Conservation (phyloP, 2,888 invertebrate species). For the Diplolepis rosae region DNA sequence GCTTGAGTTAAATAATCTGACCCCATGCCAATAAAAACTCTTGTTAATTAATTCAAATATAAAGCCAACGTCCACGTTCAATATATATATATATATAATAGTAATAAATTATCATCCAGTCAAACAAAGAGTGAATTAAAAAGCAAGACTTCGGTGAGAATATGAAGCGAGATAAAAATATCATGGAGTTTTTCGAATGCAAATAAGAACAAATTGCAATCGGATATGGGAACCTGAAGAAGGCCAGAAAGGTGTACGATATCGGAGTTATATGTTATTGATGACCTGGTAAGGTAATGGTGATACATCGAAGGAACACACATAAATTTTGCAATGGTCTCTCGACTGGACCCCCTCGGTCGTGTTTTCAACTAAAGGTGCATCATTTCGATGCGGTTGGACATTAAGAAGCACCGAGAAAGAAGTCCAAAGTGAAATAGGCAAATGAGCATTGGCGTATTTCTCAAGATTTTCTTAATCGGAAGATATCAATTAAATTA, state of each 20-base stretch:
- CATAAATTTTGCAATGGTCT: slow-evolving; percentile 56
- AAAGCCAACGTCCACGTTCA: too few relatives aligned
- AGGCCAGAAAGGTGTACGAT: slow-evolving; percentile 61
- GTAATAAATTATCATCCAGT: background rate
- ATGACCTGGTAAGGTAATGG: slow-evolving; percentile 61
- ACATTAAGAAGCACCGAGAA: slow-evolving; percentile 9
- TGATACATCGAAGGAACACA: slow-evolving; percentile 61
- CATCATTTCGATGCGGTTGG: slow-evolving; percentile 13
- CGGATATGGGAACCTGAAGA: slow-evolving; percentile 64
- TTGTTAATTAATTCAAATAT: too few relatives aligned
- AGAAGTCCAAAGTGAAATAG: background rate
- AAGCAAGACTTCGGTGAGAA: too few relatives aligned
- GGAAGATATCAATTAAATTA: too few relatives aligned
- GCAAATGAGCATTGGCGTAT: slow-evolving; percentile 24
- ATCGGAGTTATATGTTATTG: slow-evolving; percentile 65
- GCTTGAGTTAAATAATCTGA: too few relatives aligned
- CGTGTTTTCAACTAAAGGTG: slow-evolving; percentile 14
- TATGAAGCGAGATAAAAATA: slow-evolving; percentile 27
- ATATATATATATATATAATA: too few relatives aligned
- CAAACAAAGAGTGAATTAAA: too few relatives aligned
- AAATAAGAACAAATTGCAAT: slow-evolving; percentile 67
- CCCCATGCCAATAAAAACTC: too few relatives aligned
- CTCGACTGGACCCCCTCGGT: slow-evolving; percentile 20
- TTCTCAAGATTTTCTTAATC: background rate
- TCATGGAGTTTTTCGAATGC: slow-evolving; percentile 46